Evolutionary conservation across 1,140 invertebrate genomes (phyloP), one percentile per base, ranked within the genome.

Genomic region (Delia radicum): DNA sequence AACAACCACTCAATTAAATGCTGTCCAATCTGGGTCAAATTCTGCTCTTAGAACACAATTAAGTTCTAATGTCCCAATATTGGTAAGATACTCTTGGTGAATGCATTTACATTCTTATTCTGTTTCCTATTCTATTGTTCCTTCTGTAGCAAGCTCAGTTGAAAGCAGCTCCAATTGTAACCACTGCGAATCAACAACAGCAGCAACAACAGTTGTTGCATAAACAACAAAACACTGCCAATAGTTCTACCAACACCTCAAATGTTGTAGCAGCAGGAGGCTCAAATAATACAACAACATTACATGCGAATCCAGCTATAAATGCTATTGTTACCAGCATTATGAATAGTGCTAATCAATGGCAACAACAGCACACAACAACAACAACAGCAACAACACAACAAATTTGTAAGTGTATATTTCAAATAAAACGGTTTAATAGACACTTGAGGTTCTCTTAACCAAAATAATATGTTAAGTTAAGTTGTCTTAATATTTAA

Each of bases 261-360:
- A 69, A 15, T 33, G 29, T 69, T 29, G 33, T 42, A 13, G 37
- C 65, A 5, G 31, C 21, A 18, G 65, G 65, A 13, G 29, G 89
- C 33, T 87, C 87, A 15, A 73, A 27, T 55, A 81, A 78, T 63
- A 81, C 77, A 29, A 84, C 88, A 88, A 89, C 74, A 91, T 90
- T 91, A 74, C 87, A 91, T 79, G 89, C 90, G n/a, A 93, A 93
- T 82, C 89, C 92, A 29, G 92, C 92, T 67, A 93, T 93, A 78
- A 93, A 89, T 82, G 93, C 92, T 76, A 89, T 94, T 77, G 92
- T 92, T 61, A 93, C 90, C 76, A 93, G 92, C 81, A 89, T 94
- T 12, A 93, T 93, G 92, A 93, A 94, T 84, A 93, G 92, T 33
- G 92, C 92, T 42, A 92, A 93, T 84, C 92, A 94, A 81, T 93